Evolutionary conservation across 1,140 invertebrate genomes (phyloP).

Genomic region (Pseudomyrmex gracilis): DNA sequence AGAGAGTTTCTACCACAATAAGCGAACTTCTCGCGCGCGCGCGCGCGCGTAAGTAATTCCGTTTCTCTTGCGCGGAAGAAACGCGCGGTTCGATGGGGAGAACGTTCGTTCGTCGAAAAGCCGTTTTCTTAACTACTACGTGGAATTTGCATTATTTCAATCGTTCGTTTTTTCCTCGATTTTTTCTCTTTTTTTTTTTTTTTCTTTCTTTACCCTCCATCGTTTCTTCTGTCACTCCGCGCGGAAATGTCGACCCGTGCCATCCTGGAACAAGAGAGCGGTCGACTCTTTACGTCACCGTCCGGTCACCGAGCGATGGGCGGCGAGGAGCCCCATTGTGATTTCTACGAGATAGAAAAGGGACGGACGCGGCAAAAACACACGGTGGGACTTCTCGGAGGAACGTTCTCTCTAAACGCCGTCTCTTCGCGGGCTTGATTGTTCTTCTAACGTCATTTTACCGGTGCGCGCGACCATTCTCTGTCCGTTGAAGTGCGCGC

Average conservation of each 20-base stretch:
- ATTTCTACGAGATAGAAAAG: slow-evolving; percentile 56
- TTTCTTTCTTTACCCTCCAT: not conserved
- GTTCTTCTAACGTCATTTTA: slow-evolving; percentile 61
- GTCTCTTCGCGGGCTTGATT: slow-evolving; percentile 55
- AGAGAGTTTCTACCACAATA: not conserved
- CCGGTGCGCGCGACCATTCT: slow-evolving; percentile 20
- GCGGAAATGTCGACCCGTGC: slow-evolving; percentile 14
- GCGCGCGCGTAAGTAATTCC: slow-evolving; percentile 38
- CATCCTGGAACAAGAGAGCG: slow-evolving; percentile 19
- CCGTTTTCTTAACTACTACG: slow-evolving; percentile 36
- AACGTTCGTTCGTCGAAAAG: not conserved
- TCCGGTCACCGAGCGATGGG: slow-evolving; percentile 28
- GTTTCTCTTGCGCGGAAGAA: not conserved
- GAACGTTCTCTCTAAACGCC: slow-evolving; percentile 56
- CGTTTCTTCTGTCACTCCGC: not conserved
- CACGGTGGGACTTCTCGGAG: slow-evolving; percentile 14
- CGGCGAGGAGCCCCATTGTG: slow-evolving; percentile 35
- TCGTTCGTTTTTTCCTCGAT: slow-evolving; percentile 3
- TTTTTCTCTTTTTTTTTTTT: not conserved
- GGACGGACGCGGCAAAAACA: slow-evolving; percentile 55
- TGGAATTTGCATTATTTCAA: slow-evolving; percentile 55
- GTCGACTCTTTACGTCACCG: slow-evolving; percentile 44
- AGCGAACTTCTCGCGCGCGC: slow-evolving; percentile 24
- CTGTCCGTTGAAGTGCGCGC: slow-evolving; percentile 1
- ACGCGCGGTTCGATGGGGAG: not conserved